Conservation (phyloP, 2,888 invertebrate genomes). For the Strigamia maritima region DNA sequence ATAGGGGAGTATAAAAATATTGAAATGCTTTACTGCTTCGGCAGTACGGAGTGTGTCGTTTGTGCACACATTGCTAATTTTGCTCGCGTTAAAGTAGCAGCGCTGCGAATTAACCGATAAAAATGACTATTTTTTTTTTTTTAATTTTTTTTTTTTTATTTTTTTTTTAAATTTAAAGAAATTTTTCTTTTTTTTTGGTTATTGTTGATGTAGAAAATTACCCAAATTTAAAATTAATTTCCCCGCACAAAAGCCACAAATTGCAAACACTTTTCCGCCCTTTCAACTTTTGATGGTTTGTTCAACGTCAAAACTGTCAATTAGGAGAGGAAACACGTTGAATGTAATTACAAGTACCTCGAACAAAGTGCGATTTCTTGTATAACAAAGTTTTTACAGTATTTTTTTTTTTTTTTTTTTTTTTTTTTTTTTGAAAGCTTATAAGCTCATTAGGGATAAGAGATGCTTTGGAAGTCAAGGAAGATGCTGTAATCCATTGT, state of each 20-base stretch:
- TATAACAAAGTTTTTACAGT: background rate
- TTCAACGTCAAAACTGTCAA: constrained; percentile 21
- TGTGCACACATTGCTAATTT: constrained; percentile 27
- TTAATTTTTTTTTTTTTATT: no score
- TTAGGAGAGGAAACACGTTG: constrained; percentile 2
- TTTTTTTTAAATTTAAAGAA: no score
- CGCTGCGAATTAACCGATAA: constrained; percentile 13
- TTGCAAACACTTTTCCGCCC: constrained; percentile 3
- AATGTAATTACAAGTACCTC: constrained; percentile 8
- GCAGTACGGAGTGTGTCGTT: background rate
- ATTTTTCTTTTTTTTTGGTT: background rate
- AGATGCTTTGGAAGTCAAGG: constrained; percentile 1
- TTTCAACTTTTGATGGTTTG: constrained; percentile 21
- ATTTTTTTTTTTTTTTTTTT: background rate
- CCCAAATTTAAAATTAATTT: constrained; percentile 17
- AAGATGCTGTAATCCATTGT: background rate
- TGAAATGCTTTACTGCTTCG: constrained; percentile 11
- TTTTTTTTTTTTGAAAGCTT: background rate
- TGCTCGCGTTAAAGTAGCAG: constrained; percentile 17
- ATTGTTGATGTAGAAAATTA: constrained; percentile 29
- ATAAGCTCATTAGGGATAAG: constrained; percentile 13
- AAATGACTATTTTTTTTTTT: background rate
- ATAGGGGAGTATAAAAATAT: constrained; percentile 12
- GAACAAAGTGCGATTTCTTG: background rate
- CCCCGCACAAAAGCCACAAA: constrained; percentile 21